Evolutionary conservation across 2,797 vertebrate species (phyloP), one percentile per base, ranked within the genome.

Genomic region (Eptatretus atami): DNA sequence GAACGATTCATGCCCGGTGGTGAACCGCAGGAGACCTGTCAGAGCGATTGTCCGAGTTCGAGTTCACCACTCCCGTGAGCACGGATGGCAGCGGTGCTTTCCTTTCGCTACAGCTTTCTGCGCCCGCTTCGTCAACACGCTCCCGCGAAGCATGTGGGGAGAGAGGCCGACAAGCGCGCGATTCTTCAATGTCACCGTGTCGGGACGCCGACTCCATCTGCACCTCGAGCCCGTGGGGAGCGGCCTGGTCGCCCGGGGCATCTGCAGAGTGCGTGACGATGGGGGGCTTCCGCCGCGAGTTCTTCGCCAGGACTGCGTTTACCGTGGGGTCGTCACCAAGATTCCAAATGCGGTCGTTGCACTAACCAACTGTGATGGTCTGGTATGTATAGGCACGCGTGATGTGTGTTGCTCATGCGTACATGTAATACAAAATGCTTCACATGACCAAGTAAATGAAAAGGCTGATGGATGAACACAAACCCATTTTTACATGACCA

Each of bases 311-410:
- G 78, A 80, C 66, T 96, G 92, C 66, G 76, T 92, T 54, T 95
- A 86, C 70, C 87, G 78, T 1, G 90, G 92, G 2, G 80, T 82
- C 53, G 76, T 98, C 70, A 82, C 79, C 0, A 82, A 86, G 70
- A 84, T 92, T 81, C 83, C 84, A 0, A 76, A 78, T 15, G 80
- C 84, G n/a, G 73, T 80, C 1, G 90, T 96, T 70, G 92, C 86
- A 55, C 81, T 98, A 75, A 98, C 86, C 76, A 96, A 94, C 71
- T 98, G 92, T 64, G 92, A 98, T 12, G 92, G 92, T 70, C 75
- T 98, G 83, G 92, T 98, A 76, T 84, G 85, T 74, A 65, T 65
- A 12, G 1, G 3, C 65, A 24, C 13, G 11, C 10, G 57, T 61
- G 9, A 44, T 44, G 31, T 44, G 31, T 44, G 31, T 44, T 44